A percentile compares a stretch with the other conserved stretches of the same genome.
Conservation (phyloP, 2,113 vertebrate species). For the Osmerus mordax region DNA sequence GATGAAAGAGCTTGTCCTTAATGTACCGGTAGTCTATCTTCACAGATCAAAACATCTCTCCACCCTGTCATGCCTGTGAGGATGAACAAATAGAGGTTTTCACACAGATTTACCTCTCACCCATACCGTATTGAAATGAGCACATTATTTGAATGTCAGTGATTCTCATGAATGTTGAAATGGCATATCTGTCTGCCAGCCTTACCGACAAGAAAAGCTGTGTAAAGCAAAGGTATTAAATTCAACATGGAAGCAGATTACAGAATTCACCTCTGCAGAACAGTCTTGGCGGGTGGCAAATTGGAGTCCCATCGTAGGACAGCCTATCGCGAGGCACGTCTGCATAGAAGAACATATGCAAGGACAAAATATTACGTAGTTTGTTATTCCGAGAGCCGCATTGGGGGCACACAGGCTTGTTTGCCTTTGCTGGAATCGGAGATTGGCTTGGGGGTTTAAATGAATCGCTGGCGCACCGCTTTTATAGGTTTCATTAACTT, state of each 20-base stretch:
- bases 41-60: conserved; percentile 34
- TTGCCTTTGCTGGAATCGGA: conserved; percentile 76
- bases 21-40: conserved; percentile 1
- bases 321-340: conserved; percentile 69
- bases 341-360: conserved; percentile 73
- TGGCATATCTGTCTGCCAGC: conserved; percentile 51
- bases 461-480: conserved; percentile 76
- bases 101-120: conserved; percentile 48
- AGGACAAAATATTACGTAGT: conserved; percentile 77
- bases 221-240: conserved; percentile 67
- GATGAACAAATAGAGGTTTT: conserved; percentile 43
- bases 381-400: conserved; percentile 75
- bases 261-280: conserved; percentile 68
- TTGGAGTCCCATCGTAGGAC: conserved; percentile 69
- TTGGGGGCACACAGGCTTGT: conserved; percentile 74
- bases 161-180: conserved; percentile 78
- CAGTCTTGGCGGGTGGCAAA: conserved; percentile 68
- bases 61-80: conserved; percentile 26
- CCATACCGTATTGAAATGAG: conserved; percentile 63
- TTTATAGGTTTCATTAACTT: conserved; percentile 84
- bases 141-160: conserved; percentile 74
- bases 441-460: conserved; percentile 80
- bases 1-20: neutral
- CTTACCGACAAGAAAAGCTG: conserved; percentile 59
- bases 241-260: conserved; percentile 64